Evolutionary conservation across 2,888 invertebrate species (phyloP).

Genomic region (Smittia sp.): DNA sequence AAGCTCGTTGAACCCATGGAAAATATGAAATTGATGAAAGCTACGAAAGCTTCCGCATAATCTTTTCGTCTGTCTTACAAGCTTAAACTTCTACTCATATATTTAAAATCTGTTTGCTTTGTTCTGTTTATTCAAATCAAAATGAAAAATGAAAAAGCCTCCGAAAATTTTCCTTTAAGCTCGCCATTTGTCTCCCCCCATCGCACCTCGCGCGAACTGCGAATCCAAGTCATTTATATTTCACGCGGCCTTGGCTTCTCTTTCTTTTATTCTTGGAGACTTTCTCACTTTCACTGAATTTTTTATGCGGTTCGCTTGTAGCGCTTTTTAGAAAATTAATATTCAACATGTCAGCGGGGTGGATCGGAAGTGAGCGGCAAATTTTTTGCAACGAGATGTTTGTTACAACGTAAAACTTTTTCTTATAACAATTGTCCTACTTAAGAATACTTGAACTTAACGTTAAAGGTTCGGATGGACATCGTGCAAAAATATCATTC

Average conservation of each 20-base stretch:
- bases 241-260: not conserved
- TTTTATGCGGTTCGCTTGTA: not conserved
- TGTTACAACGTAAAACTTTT: not conserved
- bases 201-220: not conserved
- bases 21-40: not conserved
- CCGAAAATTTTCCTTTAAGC: not conserved
- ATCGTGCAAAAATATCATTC: not conserved
- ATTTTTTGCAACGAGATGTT: not conserved
- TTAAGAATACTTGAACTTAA: not conserved
- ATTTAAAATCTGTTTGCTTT: too few relatives aligned
- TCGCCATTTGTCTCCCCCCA: not conserved
- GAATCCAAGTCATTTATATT: not conserved
- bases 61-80: not conserved
- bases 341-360: not conserved
- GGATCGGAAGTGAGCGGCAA: not conserved
- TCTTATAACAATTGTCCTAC: not conserved
- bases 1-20: not conserved
- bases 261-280: not conserved
- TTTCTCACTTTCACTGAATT: slow-evolving; percentile 10
- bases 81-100: not conserved
- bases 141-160: slow-evolving; percentile 5
- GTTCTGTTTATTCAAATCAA: not conserved
- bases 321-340: not conserved
- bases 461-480: not conserved
- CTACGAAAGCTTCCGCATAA: not conserved